These are phyloP conservation scores for Smittia sp. DNA, from an alignment of 2,888 invertebrate species.

Conservation along the genomic window DNA sequence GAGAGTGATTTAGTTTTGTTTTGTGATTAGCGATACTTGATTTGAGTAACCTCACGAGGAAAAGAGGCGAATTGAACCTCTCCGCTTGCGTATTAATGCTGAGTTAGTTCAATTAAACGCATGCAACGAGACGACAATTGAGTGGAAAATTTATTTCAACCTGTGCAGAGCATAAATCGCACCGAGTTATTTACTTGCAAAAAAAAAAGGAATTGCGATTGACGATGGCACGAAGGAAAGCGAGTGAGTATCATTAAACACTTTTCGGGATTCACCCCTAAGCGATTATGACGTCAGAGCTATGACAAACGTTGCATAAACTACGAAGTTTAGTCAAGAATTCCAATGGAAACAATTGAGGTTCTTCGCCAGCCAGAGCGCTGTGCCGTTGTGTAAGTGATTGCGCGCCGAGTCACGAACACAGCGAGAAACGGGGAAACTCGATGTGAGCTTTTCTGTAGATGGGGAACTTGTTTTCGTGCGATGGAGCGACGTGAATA, in stretches of 20 bases:
- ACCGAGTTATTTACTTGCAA: too few relatives aligned
- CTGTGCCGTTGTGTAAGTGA: not conserved
- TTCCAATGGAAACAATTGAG: constrained; percentile 40
- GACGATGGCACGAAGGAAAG: constrained; percentile 31
- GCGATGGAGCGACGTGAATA: not conserved
- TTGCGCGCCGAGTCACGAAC: not conserved
- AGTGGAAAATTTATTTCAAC: not conserved
- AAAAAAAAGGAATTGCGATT: not conserved
- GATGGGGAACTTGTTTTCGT: constrained; percentile 8
- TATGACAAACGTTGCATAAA: constrained; percentile 33
- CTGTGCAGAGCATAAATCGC: not conserved
- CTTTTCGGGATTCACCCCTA: constrained; percentile 33
- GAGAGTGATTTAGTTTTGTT: constrained; percentile 21
- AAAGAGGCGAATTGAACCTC: not conserved
- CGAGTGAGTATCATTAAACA: constrained; percentile 17
- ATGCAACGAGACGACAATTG: not conserved
- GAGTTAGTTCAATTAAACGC: not conserved
- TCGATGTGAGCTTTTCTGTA: not conserved
- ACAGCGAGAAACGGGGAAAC: constrained; percentile 8
- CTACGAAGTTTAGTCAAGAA: constrained; percentile 34
- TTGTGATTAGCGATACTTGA: not conserved
- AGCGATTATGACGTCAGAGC: constrained; percentile 30
- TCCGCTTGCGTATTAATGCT: too few relatives aligned
- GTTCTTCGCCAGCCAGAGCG: not conserved
- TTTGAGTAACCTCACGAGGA: not conserved